Base-by-base conservation (phyloP, 2,113 vertebrate genomes). In the Willisornis vidua region DNA sequence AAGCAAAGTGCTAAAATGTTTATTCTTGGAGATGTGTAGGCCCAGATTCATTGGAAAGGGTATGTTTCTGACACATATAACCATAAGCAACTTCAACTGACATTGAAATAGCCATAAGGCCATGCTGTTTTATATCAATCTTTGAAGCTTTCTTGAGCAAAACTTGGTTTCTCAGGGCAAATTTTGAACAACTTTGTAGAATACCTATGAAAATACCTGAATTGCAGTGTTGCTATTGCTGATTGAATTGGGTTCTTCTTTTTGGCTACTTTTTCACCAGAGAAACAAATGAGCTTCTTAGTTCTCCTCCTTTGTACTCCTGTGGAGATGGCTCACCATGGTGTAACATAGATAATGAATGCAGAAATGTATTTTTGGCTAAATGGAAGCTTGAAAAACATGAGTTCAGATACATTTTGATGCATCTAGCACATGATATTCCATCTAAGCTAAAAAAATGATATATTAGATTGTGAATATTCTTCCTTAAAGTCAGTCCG, bases 81-180 rank as follows among this genome's bases (percentile, higher is more conserved):
- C 66, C 49, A 45, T 28, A 68, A 68, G 33, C 28, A 89, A 70
- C 41, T 77, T 90, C 74, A 92, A 31, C 10, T 46, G 25, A n/a
- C 12, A 13, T 41, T 65, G 61, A 46, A 85, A 63, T 10, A 41
- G 20, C 33, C 13, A 14, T 63, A 85, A 63, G 39, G 24, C 52
- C 25, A 71, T 59, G 19, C 23, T 82, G 25, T 3, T 66, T 61
- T 63, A 49, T 25, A 35, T 51, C 33, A 85, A 43, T 63, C 37
- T 68, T 63, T n/a, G 63, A 75, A 58, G 37, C 7, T 48, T 59
- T 85, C 74, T 51, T 67, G 15, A 86, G 49, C 31, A 81, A 72
- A 94, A 63, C n/a, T 24, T 92, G 18, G 77, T 94, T 95, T 95
- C n/a, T 90, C 51, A 45, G 59, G n/a, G 28, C 58, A 95, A 88